A percentile compares a stretch with the other conserved stretches of the same genome.
These are phyloP conservation scores for Takifugu rubripes DNA, from an alignment of 2,797 vertebrate species.

Conservation along the genomic window DNA sequence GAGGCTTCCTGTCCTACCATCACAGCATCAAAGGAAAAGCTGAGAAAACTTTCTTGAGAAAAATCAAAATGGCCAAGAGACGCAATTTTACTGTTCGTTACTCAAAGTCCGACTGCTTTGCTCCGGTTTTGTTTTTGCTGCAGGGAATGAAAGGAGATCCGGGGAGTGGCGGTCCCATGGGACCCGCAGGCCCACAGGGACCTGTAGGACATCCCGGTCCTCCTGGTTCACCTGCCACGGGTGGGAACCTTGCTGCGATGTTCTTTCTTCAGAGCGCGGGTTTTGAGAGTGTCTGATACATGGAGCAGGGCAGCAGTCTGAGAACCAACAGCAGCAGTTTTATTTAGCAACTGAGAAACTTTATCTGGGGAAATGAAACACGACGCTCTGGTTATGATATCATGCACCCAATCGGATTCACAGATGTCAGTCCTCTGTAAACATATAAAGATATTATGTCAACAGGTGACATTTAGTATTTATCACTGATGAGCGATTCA, in stretches of 20 bases:
- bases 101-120: neutral
- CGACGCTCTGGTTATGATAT: conserved; percentile 65
- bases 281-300: no score
- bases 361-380: conserved; percentile 55
- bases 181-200: conserved; percentile 88
- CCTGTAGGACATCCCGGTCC: conserved; percentile 85
- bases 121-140: conserved; percentile 26
- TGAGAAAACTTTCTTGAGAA: no score
- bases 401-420: conserved; percentile 58
- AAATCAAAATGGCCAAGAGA: no score
- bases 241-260: conserved; percentile 58
- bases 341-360: conserved; percentile 65
- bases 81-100: no score
- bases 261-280: neutral
- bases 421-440: conserved; percentile 31
- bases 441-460: conserved; percentile 65
- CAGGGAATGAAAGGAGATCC: conserved; percentile 90
- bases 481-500: conserved; percentile 30
- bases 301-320: conserved; percentile 25
- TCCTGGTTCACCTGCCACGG: conserved; percentile 84
- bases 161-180: conserved; percentile 80
- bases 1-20: conserved; percentile 21
- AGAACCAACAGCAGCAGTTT: conserved; percentile 46
- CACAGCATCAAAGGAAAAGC: no score
- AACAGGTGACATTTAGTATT: conserved; percentile 54